Base-by-base conservation (phyloP, 1,140 invertebrate species). In the Apis mellifera region DNA sequence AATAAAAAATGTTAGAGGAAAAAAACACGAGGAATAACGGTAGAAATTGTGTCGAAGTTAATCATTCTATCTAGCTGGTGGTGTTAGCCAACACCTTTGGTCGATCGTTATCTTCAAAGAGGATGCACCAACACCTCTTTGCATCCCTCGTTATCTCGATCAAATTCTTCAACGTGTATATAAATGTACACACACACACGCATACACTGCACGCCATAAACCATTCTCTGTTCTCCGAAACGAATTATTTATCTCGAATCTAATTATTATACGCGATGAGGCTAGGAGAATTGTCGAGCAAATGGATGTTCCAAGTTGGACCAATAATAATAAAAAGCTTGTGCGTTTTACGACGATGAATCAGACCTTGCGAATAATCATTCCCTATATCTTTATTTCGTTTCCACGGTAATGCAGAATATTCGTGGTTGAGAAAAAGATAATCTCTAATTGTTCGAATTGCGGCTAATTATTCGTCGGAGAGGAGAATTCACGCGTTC, bases 101-200 rank as follows among this genome's bases (percentile, higher is more conserved):
- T 75, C 17, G 78, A 75, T 81, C 23, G 50, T 42, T 66, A 81
- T 74, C 23, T 55, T 66, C 62, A n/a, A 72, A 23, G 68, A 71
- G 68, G 77, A 79, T 79, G 69, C 69, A 42, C 57, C 69, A 52
- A 60, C 57, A 52, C 66, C 55, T 50, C 9, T 1, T 23, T 13
- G 32, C n/a, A 13, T 2, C 21, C 11, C 17, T 52, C 17, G 3
- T 71, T 75, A 52, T 52, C 65, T 65, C 77, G 57, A 79, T 62
- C 62, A 72, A 72, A 62, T 62, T 42, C 57, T 62, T 60, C 23
- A 48, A 23, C 55, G 23, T 42, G 5, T 42, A 0, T 42, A 42
- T 42, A 42, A 0, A 7, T 42, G 7, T 42, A 5, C 7, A 42
- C 7, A 42, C 7, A 42, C 0, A 42, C 0, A 5, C 32, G 7